phyloP scores from a whole-genome alignment of 2,113 vertebrate species.

The Xiphophorus maculatus region DNA sequence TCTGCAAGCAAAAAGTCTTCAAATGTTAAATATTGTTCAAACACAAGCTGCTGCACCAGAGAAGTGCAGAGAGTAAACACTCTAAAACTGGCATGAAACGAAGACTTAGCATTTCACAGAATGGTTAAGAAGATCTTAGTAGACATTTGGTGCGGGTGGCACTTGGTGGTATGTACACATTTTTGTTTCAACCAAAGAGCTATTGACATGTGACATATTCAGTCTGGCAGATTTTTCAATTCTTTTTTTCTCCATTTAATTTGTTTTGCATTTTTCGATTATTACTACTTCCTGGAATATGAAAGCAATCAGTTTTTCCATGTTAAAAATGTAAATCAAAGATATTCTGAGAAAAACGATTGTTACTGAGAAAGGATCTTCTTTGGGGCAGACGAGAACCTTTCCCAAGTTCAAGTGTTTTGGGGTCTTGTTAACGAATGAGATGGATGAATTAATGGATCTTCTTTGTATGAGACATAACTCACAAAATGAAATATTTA shows the following conservation, averaged over 20 bases:
- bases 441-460: too few relatives aligned
- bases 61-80: not conserved
- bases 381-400: too few relatives aligned
- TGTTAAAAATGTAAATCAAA: not conserved
- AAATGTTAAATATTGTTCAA: conserved; percentile 5
- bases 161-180: not conserved
- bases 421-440: too few relatives aligned
- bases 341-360: not conserved
- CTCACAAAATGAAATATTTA: not conserved
- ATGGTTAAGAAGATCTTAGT: not conserved
- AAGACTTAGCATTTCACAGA: conserved; percentile 3
- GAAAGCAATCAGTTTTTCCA: too few relatives aligned
- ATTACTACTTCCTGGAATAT: not conserved
- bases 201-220: not conserved
- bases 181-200: not conserved
- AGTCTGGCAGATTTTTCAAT: not conserved
- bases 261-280: not conserved
- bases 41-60: conserved; percentile 5
- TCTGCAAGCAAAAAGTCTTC: not conserved
- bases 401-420: too few relatives aligned
- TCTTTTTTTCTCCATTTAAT: not conserved
- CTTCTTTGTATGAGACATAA: too few relatives aligned
- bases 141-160: not conserved
- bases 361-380: not conserved
- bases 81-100: not conserved